Evolutionary conservation across 2,113 vertebrate genomes (phyloP).

Genomic region (Callospermophilus lateralis): DNA sequence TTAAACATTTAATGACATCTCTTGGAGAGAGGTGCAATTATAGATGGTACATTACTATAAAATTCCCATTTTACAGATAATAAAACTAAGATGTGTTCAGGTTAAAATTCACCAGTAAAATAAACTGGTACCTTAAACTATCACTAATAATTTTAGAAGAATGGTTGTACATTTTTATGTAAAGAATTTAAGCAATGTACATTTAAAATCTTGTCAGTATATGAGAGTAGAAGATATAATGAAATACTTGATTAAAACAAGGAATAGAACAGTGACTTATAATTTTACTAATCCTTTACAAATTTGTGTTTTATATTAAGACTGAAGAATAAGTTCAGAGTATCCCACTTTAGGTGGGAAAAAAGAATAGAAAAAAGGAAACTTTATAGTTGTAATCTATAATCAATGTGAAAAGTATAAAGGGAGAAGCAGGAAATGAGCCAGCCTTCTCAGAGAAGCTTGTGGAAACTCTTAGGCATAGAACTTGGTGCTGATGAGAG

Average conservation of each 20-base stretch:
- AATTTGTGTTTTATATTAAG: neutral
- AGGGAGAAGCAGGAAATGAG: neutral
- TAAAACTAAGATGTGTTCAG: neutral
- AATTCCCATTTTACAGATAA: neutral
- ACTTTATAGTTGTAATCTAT: neutral
- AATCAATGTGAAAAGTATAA: neutral
- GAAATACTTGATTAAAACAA: neutral
- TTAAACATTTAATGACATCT: neutral
- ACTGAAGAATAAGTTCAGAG: neutral
- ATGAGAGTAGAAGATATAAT: neutral
- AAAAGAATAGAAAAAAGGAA: neutral
- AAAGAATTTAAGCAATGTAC: neutral
- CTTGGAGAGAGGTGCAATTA: neutral
- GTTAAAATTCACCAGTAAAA: neutral
- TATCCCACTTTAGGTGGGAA: neutral
- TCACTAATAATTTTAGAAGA: neutral
- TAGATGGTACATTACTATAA: neutral
- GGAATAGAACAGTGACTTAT: neutral
- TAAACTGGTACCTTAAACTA: neutral
- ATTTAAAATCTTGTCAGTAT: neutral
- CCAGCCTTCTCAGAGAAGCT: neutral
- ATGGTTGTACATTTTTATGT: neutral
- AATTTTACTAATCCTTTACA: neutral
- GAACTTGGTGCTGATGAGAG: neutral
- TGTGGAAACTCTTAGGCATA: neutral